Evolutionary conservation across 1,140 invertebrate species (phyloP).

Genomic region (Sycophila sp.): DNA sequence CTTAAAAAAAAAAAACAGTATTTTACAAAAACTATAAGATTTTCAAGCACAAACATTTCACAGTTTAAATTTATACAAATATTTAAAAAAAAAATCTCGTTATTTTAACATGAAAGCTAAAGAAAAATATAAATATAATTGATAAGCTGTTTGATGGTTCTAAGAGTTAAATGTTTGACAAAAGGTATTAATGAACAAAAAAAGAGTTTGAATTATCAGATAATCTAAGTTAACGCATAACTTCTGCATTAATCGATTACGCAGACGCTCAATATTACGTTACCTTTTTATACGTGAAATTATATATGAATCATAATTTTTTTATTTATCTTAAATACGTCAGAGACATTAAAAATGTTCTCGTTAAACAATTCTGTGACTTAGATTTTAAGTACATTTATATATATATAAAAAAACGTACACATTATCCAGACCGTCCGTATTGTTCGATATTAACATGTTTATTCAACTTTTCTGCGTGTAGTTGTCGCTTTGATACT

Average conservation of each 20-base stretch:
- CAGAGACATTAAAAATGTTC: background rate
- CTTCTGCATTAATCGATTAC: background rate
- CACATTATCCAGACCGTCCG: constrained; percentile 23
- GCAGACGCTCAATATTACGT: constrained; percentile 28
- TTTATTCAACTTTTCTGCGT: constrained; percentile 19
- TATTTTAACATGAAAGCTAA: constrained; percentile 21
- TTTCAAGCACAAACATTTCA: too few species aligned
- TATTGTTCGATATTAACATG: constrained; percentile 29
- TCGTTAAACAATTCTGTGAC: constrained; percentile 30
- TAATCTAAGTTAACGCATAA: too few species aligned
- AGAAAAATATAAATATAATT: constrained; percentile 16
- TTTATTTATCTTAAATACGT: constrained; percentile 24
- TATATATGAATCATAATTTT: constrained; percentile 4
- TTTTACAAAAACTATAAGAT: too few species aligned
- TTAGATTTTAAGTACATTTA: constrained; percentile 6
- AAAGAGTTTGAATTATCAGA: background rate
- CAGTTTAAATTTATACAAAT: too few species aligned
- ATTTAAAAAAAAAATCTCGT: constrained; percentile 20
- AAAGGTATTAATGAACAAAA: background rate
- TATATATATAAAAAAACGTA: constrained; percentile 13
- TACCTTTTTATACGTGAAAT: constrained; percentile 17
- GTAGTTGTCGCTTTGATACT: constrained; percentile 29
- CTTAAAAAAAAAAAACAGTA: too few species aligned
- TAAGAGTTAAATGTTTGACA: constrained; percentile 10
- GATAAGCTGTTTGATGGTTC: background rate